Percentiles rank a stretch among this genome's conserved stretches.
Evolutionary conservation across 2,113 vertebrate genomes (phyloP).

Genomic region (Rhizomys pruinosus): DNA sequence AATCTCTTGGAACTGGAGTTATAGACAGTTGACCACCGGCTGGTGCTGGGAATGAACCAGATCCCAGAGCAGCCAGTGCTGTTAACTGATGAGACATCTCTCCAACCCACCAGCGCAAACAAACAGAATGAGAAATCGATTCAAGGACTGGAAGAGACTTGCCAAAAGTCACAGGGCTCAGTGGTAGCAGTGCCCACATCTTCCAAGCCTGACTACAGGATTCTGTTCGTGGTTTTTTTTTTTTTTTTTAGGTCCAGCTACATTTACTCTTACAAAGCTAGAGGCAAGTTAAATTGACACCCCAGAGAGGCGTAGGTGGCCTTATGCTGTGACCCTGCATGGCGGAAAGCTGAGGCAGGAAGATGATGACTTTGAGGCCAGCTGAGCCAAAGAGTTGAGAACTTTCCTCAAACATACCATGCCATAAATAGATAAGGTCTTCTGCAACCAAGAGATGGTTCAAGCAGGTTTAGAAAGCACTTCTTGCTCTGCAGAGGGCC

Average conservation of each 20-base stretch:
- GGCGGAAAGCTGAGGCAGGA: background rate
- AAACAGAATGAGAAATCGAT: conserved; percentile 1
- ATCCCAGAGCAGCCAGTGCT: too few species aligned
- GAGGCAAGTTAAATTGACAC: conserved; percentile 26
- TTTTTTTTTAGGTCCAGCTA: background rate
- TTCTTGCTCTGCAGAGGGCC: too few species aligned
- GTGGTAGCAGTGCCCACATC: background rate
- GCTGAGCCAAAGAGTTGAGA: background rate
- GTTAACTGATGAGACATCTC: background rate
- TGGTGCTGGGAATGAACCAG: too few species aligned
- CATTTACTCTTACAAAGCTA: conserved; percentile 45
- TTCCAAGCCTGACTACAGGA: background rate
- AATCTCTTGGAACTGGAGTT: too few species aligned
- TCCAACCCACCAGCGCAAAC: conserved; percentile 2
- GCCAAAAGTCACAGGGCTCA: background rate
- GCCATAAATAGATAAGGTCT: too few species aligned
- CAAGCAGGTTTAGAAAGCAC: too few species aligned
- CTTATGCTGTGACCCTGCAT: too few species aligned
- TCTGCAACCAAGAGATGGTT: too few species aligned
- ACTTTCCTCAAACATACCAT: background rate
- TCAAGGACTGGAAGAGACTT: conserved; percentile 25
- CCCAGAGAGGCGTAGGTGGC: background rate
- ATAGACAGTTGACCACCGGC: too few species aligned
- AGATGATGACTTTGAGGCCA: background rate
- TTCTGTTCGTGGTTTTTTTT: background rate